A percentile compares a stretch with the other conserved stretches of the same genome.
phyloP scores from a whole-genome alignment of 2,888 invertebrate species.

The Terebella lapidaria region DNA sequence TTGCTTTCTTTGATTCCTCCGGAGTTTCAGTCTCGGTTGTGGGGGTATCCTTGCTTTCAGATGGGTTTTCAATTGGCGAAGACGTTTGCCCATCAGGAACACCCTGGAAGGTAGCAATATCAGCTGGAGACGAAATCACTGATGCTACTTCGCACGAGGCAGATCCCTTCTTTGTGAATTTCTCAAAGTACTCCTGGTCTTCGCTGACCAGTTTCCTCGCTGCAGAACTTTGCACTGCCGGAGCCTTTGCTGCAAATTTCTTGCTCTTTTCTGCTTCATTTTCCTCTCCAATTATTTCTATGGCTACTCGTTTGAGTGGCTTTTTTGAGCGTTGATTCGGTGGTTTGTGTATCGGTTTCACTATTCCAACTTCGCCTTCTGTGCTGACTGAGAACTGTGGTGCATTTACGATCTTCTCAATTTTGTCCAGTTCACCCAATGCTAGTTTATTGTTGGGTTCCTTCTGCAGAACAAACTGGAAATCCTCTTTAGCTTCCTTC shows the following conservation, averaged over 20 bases:
- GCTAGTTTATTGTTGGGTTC: conserved; percentile 68
- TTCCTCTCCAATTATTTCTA: not conserved
- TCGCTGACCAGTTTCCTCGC: not conserved
- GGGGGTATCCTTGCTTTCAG: not conserved
- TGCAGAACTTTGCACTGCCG: not conserved
- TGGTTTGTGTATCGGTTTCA: not conserved
- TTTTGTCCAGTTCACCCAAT: conserved; percentile 57
- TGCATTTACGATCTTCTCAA: conserved; percentile 55
- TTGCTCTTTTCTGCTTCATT: not conserved
- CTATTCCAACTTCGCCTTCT: not conserved
- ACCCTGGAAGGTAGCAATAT: not conserved
- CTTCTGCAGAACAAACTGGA: conserved; percentile 65
- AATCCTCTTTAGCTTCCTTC: conserved; percentile 68
- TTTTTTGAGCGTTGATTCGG: not conserved
- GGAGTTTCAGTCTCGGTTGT: too few relatives aligned
- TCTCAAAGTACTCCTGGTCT: not conserved
- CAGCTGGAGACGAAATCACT: not conserved
- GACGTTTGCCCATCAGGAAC: not conserved
- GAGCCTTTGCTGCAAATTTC: too few relatives aligned
- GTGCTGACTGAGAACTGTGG: not conserved
- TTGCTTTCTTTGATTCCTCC: too few relatives aligned
- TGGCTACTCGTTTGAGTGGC: not conserved
- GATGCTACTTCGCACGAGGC: not conserved
- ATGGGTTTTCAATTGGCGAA: not conserved
- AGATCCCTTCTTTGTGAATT: not conserved